Conservation (phyloP, 2,888 invertebrate genomes). For the Hyposoter dolosus region DNA sequence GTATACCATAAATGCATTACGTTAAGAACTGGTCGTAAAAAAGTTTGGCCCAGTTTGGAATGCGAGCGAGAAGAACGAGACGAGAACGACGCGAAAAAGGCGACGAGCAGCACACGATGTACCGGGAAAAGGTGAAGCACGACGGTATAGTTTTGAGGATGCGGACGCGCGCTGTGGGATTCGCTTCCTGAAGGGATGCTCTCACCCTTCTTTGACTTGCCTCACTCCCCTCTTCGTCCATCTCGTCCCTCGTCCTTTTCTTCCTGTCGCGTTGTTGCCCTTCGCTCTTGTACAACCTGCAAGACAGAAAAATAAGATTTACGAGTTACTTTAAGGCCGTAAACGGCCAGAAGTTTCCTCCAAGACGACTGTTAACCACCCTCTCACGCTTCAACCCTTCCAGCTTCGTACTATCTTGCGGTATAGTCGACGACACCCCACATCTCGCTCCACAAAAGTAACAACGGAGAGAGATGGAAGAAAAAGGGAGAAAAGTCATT, state of each 20-base stretch:
- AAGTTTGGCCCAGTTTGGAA: constrained; percentile 79
- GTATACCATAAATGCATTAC: constrained; percentile 80
- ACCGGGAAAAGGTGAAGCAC: constrained; percentile 8
- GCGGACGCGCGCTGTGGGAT: constrained; percentile 45
- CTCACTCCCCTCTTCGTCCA: neutral
- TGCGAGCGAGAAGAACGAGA: constrained; percentile 54
- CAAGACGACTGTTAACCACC: constrained; percentile 76
- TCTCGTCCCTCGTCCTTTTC: neutral
- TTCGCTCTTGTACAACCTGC: constrained; percentile 28
- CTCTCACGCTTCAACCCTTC: constrained; percentile 59
- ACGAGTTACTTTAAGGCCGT: constrained; percentile 82
- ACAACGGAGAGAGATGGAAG: constrained; percentile 34
- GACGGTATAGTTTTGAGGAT: neutral
- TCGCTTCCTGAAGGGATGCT: constrained; percentile 32
- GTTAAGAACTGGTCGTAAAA: constrained; percentile 77
- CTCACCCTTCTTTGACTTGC: constrained; percentile 17
- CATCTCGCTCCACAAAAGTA: constrained; percentile 61
- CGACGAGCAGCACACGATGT: neutral
- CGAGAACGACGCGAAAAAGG: constrained; percentile 16
- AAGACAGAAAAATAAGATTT: constrained; percentile 81
- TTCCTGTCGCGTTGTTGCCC: constrained; percentile 32
- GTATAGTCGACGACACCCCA: constrained; percentile 61
- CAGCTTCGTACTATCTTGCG: constrained; percentile 57
- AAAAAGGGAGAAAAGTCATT: constrained; percentile 11
- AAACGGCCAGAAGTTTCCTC: constrained; percentile 79